Conservation (phyloP, 2,113 vertebrate genomes). For the Saimiri boliviensis region DNA sequence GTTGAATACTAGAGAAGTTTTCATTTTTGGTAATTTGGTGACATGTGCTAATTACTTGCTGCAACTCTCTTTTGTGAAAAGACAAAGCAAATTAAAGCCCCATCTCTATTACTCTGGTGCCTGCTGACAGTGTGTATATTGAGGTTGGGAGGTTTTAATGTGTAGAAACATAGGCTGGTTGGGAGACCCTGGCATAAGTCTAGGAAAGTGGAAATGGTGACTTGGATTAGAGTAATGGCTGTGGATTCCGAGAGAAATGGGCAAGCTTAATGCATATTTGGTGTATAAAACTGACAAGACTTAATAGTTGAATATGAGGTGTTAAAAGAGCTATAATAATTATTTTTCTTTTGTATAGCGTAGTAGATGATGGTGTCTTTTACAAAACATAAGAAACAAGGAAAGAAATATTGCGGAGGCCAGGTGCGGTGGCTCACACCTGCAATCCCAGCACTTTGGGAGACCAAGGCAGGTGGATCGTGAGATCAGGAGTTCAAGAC, state of each 20-base stretch:
- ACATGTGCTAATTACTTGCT: not conserved
- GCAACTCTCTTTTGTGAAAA: not conserved
- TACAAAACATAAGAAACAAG: not conserved
- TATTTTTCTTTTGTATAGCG: not conserved
- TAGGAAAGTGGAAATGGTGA: not conserved
- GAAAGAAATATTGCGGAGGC: not conserved
- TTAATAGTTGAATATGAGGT: not conserved
- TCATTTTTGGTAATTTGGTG: slow-evolving; percentile 42
- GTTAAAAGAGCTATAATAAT: not conserved
- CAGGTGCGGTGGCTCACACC: too few relatives aligned
- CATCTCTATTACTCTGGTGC: not conserved
- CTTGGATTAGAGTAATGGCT: not conserved
- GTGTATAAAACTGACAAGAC: not conserved
- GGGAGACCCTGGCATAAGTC: rapidly evolving
- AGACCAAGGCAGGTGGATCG: too few relatives aligned
- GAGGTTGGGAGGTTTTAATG: not conserved
- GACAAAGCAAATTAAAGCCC: not conserved
- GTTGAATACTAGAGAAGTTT: not conserved
- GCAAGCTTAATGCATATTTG: not conserved
- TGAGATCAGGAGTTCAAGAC: too few relatives aligned
- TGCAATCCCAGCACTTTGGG: too few relatives aligned
- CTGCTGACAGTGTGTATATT: not conserved
- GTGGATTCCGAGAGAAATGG: not conserved
- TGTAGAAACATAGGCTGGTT: not conserved
- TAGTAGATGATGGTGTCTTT: not conserved